These are phyloP conservation scores for Mesocentrotus franciscanus DNA, from an alignment of 53 echinoderm and acorn worm species.

Conservation along the genomic window DNA sequence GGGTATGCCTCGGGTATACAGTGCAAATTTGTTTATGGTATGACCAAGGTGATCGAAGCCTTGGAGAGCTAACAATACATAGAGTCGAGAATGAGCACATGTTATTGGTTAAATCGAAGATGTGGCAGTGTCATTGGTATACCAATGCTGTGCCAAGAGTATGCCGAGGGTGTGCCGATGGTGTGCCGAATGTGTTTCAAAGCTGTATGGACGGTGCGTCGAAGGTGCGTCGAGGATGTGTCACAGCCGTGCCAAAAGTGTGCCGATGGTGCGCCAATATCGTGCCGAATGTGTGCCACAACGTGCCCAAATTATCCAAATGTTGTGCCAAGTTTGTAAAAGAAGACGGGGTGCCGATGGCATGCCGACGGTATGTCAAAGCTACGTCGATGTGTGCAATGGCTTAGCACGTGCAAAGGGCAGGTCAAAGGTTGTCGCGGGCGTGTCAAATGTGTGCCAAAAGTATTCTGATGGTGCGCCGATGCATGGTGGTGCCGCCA, in stretches of 20 bases:
- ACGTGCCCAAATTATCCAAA: not conserved
- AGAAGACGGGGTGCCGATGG: not conserved
- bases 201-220: not conserved
- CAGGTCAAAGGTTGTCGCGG: not conserved
- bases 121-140: not conserved
- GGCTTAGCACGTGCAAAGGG: not conserved
- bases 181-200: conserved; percentile 16
- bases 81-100: not conserved
- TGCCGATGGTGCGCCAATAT: not conserved
- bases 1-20: too few relatives aligned
- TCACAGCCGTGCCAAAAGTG: not conserved
- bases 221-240: not conserved
- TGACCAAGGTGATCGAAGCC: not conserved
- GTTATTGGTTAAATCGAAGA: not conserved
- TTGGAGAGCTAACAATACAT: not conserved
- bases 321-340: not conserved
- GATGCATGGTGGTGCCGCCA: not conserved
- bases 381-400: not conserved
- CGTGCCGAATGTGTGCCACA: conserved; percentile 21
- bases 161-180: not conserved
- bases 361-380: not conserved
- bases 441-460: not conserved
- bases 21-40: too few relatives aligned
- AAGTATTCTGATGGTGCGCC: not conserved
- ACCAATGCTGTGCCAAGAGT: not conserved